phyloP scores from a whole-genome alignment of 2,888 invertebrate genomes.

The Trichogramma evanescens region DNA sequence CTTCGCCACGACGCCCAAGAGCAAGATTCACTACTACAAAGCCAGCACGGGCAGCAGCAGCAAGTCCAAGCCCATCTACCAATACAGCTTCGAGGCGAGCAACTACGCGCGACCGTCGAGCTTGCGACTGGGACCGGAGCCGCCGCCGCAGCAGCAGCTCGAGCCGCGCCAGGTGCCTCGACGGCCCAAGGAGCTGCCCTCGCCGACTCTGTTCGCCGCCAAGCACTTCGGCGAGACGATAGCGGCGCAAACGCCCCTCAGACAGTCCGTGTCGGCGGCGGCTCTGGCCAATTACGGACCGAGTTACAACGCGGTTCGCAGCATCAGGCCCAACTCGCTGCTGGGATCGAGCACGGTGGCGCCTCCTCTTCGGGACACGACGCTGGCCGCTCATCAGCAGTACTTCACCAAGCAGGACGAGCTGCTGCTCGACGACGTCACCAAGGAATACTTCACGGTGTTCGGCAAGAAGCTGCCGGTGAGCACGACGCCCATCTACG shows the following conservation, averaged over 20 bases:
- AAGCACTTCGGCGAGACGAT: conserved; percentile 12
- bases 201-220: neutral
- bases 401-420: conserved; percentile 65
- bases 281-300: conserved; percentile 6
- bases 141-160: neutral
- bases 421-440: conserved; percentile 63
- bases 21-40: conserved; percentile 23
- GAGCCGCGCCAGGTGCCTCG: conserved; percentile 1
- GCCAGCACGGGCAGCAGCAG: conserved; percentile 17
- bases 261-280: neutral
- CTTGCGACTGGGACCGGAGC: conserved; percentile 13
- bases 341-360: conserved; percentile 34
- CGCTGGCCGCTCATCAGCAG: conserved; percentile 55
- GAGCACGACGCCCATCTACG: conserved; percentile 45
- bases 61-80: conserved; percentile 60
- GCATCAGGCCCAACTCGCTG: conserved; percentile 3
- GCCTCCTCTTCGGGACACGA: conserved; percentile 46
- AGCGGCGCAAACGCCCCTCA: neutral
- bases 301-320: conserved; percentile 9
- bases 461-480: conserved; percentile 63
- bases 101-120: conserved; percentile 36
- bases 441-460: conserved; percentile 67
- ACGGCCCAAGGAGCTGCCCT: conserved; percentile 22
- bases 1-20: conserved; percentile 28
- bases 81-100: conserved; percentile 65